Evolutionary conservation across 1,140 invertebrate genomes (phyloP).

Genomic region (Drosophila micromelanica): DNA sequence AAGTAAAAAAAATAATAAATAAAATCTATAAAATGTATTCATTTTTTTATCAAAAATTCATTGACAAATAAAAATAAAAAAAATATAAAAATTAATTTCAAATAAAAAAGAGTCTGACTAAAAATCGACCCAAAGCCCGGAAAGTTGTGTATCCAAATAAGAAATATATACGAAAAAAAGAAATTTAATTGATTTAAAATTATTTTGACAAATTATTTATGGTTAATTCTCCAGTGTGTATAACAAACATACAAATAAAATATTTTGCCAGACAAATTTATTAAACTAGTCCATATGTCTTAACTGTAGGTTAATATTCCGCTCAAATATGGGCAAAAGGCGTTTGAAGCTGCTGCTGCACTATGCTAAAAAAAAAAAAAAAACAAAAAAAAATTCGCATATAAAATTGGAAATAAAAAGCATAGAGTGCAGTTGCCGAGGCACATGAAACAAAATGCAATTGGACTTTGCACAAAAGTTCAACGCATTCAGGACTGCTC

Average conservation of each 20-base stretch:
- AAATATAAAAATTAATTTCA: too few species aligned
- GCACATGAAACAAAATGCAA: slow-evolving; percentile 76
- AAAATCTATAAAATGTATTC: neutral
- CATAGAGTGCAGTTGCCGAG: slow-evolving; percentile 29
- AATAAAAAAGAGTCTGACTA: too few species aligned
- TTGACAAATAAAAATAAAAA: too few species aligned
- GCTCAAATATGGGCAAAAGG: slow-evolving; percentile 54
- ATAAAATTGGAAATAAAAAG: slow-evolving; percentile 56
- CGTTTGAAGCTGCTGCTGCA: slow-evolving; percentile 23
- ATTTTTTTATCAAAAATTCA: too few species aligned
- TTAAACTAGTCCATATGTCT: slow-evolving; percentile 8
- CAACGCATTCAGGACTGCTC: slow-evolving; percentile 74
- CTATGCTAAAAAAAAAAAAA: slow-evolving; percentile 49
- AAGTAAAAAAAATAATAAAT: too few species aligned
- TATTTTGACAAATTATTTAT: too few species aligned
- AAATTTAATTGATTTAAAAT: too few species aligned
- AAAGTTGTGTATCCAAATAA: too few species aligned
- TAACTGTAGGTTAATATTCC: slow-evolving; percentile 1
- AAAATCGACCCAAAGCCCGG: too few species aligned
- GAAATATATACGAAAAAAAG: too few species aligned
- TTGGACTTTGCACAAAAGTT: slow-evolving; percentile 83
- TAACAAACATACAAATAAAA: too few species aligned
- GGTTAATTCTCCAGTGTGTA: too few species aligned
- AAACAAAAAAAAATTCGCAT: slow-evolving; percentile 60
- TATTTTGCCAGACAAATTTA: neutral